Conservation (phyloP, 2,113 vertebrate species). For the Pterocles orientalis region DNA sequence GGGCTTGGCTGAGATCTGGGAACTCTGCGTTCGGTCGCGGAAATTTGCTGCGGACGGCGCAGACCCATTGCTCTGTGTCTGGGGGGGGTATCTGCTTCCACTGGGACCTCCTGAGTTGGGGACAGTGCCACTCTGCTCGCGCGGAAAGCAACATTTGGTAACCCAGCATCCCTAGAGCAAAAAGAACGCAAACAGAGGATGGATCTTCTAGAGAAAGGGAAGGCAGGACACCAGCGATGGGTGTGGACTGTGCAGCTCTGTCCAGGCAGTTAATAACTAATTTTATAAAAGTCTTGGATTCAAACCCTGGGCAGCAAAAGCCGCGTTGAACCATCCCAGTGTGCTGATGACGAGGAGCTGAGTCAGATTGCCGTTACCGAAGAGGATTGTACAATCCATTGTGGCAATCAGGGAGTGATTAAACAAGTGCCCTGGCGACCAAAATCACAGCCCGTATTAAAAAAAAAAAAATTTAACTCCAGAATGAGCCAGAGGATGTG, state of each 20-base stretch:
- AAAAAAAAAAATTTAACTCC: fast-evolving
- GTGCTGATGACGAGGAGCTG: not conserved
- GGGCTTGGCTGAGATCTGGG: not conserved
- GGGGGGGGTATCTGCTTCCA: not conserved
- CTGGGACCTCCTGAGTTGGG: not conserved
- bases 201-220: not conserved
- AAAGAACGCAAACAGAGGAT: not conserved
- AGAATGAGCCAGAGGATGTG: not conserved
- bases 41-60: fast-evolving
- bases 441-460: not conserved
- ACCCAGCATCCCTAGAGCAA: not conserved
- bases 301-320: not conserved
- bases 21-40: fast-evolving
- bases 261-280: not conserved
- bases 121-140: fast-evolving
- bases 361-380: not conserved
- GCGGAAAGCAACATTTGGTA: not conserved
- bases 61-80: fast-evolving
- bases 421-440: not conserved
- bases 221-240: not conserved
- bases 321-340: not conserved
- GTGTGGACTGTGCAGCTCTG: not conserved
- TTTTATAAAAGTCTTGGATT: not conserved
- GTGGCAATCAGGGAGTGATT: not conserved
- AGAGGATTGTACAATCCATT: not conserved